Evolutionary conservation across 2,113 vertebrate genomes (phyloP).

Genomic region (Mus pahari): DNA sequence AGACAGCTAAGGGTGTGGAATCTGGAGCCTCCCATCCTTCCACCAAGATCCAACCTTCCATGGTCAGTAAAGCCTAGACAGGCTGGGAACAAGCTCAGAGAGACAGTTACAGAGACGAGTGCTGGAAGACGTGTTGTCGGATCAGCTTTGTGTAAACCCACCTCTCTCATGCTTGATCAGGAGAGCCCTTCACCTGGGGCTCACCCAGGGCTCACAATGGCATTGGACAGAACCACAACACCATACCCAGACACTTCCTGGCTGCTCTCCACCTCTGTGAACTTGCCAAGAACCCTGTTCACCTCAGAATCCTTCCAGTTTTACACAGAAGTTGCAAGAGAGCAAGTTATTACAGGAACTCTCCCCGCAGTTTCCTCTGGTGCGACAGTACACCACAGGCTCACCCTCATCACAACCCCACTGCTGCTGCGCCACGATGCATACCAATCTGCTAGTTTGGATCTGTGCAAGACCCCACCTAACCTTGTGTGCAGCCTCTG

Average conservation of each 20-base stretch:
- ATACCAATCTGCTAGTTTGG: neutral
- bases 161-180: neutral
- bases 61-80: neutral
- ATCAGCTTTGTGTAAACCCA: rapidly evolving
- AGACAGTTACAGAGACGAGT: too few relatives aligned
- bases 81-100: rapidly evolving
- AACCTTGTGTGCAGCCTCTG: too few relatives aligned
- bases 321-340: neutral
- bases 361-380: neutral
- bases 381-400: rapidly evolving
- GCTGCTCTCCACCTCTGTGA: neutral
- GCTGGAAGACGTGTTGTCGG: neutral
- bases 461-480: neutral
- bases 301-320: neutral
- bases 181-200: rapidly evolving
- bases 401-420: neutral
- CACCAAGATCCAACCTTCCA: rapidly evolving
- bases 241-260: rapidly evolving
- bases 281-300: neutral
- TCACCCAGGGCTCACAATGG: neutral
- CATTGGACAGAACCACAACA: too few relatives aligned
- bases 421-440: too few relatives aligned
- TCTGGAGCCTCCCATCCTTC: neutral
- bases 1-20: rapidly evolving
- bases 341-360: neutral